Conservation (phyloP, 2,888 invertebrate genomes). For the Drosophila emarginata region DNA sequence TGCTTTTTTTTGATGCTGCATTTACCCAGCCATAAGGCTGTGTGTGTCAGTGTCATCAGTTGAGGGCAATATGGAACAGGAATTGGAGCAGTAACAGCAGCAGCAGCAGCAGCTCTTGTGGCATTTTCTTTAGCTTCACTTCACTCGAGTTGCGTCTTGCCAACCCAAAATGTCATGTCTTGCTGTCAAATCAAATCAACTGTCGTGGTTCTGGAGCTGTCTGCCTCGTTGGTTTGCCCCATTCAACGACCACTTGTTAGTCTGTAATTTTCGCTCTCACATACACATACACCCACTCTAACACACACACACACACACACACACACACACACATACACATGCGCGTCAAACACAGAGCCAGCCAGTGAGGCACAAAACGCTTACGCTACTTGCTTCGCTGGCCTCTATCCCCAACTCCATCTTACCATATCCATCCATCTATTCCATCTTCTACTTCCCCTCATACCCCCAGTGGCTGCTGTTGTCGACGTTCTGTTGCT, state of each 20-base stretch:
- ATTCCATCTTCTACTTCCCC: background rate
- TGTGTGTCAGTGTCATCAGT: constrained; percentile 1
- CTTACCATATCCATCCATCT: constrained; percentile 19
- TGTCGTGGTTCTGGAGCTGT: constrained; percentile 63
- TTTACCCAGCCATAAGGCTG: constrained; percentile 44
- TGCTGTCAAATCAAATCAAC: constrained; percentile 77
- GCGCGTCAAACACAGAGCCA: constrained; percentile 60
- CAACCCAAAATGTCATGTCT: constrained; percentile 73
- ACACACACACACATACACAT: constrained; percentile 33
- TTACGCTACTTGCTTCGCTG: constrained; percentile 65
- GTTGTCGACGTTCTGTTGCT: constrained; percentile 52
- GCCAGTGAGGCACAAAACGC: constrained; percentile 65
- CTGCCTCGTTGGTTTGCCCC: constrained; percentile 73
- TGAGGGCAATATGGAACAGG: background rate
- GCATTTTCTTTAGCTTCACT: constrained; percentile 69
- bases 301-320: constrained; percentile 13
- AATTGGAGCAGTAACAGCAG: constrained; percentile 2
- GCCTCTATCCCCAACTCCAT: constrained; percentile 15
- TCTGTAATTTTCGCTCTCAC: constrained; percentile 72
- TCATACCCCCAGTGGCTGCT: constrained; percentile 5
- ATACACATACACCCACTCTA: constrained; percentile 23
- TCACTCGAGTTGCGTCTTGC: constrained; percentile 56
- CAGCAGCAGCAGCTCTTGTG: constrained; percentile 38
- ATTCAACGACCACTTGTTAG: constrained; percentile 80
- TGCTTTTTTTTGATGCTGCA: constrained; percentile 41